phyloP scores from a whole-genome alignment of 2,113 vertebrate species.

The Lophochroa leadbeateri region DNA sequence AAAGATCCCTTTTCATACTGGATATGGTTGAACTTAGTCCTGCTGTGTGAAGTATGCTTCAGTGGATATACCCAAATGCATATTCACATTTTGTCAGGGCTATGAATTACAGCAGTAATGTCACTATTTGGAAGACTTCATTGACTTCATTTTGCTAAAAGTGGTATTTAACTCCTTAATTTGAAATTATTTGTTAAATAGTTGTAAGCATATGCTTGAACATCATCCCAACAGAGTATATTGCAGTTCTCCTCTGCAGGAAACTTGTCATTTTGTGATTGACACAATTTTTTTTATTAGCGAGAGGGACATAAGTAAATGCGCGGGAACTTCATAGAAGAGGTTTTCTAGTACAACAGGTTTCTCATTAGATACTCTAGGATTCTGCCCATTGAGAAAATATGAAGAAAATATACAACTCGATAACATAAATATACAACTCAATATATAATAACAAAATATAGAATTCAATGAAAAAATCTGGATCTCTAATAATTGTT shows the following conservation, averaged over 20 bases:
- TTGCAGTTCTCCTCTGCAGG: background rate
- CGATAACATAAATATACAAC: background rate
- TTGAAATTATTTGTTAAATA: background rate
- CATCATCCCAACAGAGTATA: background rate
- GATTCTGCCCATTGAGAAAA: background rate
- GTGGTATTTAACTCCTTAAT: background rate
- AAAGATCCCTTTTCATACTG: fast-evolving
- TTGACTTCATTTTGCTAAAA: background rate
- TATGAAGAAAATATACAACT: background rate
- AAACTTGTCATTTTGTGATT: background rate
- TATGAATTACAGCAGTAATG: background rate
- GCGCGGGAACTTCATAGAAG: background rate
- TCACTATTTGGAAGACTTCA: fast-evolving
- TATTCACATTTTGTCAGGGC: background rate
- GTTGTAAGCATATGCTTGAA: background rate
- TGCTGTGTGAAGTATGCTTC: background rate
- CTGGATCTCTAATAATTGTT: background rate
- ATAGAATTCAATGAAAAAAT: background rate
- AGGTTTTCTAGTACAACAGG: background rate
- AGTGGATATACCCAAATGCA: background rate
- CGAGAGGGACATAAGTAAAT: background rate
- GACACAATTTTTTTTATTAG: background rate
- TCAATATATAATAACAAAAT: background rate
- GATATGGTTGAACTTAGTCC: background rate
- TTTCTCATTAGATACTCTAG: background rate